phyloP scores from a whole-genome alignment of 1,140 invertebrate species.

The Zophobas atratus region DNA sequence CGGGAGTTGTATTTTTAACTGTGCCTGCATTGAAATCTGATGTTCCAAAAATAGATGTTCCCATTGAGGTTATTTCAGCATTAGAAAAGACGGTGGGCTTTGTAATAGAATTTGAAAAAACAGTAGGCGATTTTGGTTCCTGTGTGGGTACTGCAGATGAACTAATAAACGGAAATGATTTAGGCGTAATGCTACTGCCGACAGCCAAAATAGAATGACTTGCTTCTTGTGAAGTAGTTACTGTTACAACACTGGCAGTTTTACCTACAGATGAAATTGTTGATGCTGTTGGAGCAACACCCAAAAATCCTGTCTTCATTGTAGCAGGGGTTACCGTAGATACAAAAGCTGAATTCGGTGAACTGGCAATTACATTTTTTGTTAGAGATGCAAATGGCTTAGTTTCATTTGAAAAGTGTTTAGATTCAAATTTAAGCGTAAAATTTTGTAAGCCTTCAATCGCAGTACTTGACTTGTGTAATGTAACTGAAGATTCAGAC shows the following conservation, averaged over 20 bases:
- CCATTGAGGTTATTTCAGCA: too few species aligned
- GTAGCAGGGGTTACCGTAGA: neutral
- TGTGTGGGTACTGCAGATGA: too few species aligned
- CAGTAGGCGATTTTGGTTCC: too few species aligned
- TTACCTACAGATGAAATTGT: neutral
- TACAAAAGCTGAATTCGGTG: conserved; percentile 23
- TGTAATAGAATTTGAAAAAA: too few species aligned
- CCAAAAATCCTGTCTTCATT: neutral
- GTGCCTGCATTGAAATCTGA: too few species aligned
- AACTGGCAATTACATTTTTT: conserved; percentile 17
- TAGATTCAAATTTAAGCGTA: conserved; percentile 15
- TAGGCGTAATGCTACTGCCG: neutral
- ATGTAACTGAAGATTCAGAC: neutral
- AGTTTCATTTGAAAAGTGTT: conserved; percentile 4
- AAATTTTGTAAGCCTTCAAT: conserved; percentile 42
- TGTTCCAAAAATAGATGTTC: too few species aligned
- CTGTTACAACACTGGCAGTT: conserved; percentile 2
- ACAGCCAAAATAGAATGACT: too few species aligned
- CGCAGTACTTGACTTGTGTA: conserved; percentile 5
- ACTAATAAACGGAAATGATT: neutral
- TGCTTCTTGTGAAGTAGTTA: neutral
- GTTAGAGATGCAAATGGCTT: conserved; percentile 5
- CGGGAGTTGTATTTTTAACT: neutral
- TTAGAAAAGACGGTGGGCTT: too few species aligned
- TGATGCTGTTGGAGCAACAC: neutral